These are phyloP conservation scores for Amazona guildingii DNA, from an alignment of 2,113 vertebrate species.

Conservation along the genomic window DNA sequence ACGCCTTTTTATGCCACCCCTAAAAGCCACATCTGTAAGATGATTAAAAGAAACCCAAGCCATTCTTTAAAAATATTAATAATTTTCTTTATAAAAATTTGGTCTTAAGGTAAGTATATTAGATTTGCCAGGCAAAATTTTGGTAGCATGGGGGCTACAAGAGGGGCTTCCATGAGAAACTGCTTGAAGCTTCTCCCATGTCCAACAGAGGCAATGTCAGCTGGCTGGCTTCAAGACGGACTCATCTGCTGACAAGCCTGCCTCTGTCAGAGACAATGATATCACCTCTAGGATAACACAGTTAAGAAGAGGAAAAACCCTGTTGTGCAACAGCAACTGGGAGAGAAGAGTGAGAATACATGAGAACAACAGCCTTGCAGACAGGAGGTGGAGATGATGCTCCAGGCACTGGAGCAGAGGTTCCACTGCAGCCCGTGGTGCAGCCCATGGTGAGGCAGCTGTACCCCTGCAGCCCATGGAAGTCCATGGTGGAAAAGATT, in stretches of 20 bases:
- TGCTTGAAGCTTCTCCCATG: background rate
- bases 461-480: background rate
- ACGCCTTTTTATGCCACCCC: background rate
- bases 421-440: no score
- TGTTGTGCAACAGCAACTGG: background rate
- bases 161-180: background rate
- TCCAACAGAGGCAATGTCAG: background rate
- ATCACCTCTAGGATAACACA: background rate
- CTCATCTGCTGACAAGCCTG: background rate
- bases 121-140: background rate
- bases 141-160: background rate
- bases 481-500: background rate
- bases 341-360: background rate
- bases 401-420: background rate
- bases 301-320: background rate
- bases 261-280: background rate
- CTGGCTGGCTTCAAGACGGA: accelerated
- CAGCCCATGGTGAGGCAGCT: background rate
- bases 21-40: background rate
- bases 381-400: background rate
- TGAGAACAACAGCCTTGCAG: background rate
- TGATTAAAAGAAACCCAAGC: background rate
- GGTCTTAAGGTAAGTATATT: background rate
- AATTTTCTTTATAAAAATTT: background rate
- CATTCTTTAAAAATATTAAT: background rate